Percentiles rank a stretch among this genome's conserved stretches.
Conservation (phyloP, 2,888 invertebrate species). For the Pharmacophagus antenor region DNA sequence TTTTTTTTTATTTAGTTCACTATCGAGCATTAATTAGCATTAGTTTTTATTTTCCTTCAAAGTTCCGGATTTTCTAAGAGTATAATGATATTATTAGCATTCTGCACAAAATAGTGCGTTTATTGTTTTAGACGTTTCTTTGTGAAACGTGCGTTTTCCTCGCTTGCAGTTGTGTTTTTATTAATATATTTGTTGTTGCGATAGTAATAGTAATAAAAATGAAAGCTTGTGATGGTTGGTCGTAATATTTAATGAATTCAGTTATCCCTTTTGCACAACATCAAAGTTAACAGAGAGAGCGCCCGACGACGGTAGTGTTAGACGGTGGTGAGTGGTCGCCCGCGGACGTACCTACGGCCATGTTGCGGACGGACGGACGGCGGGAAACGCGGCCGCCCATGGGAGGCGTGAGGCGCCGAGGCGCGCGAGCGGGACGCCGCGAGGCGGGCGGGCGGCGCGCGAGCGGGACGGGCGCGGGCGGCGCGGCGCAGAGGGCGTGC, state of each 20-base stretch:
- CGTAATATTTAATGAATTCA: neutral
- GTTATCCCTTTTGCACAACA: neutral
- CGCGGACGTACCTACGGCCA: conserved; percentile 64
- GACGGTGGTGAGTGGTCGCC: conserved; percentile 48
- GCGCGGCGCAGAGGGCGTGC: conserved; percentile 81
- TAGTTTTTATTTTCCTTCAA: too few relatives aligned
- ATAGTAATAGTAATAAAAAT: too few relatives aligned
- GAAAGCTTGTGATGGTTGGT: neutral
- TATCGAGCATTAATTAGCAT: too few relatives aligned
- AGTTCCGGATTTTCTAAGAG: too few relatives aligned
- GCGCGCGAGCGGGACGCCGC: conserved; percentile 57
- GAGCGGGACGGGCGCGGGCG: conserved; percentile 65
- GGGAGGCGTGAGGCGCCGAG: conserved; percentile 74
- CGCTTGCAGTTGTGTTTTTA: too few relatives aligned
- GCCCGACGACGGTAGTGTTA: conserved; percentile 43
- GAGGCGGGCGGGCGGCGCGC: conserved; percentile 37
- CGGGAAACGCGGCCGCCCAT: conserved; percentile 80
- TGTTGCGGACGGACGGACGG: conserved; percentile 66
- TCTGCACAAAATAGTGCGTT: too few relatives aligned
- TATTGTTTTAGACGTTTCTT: too few relatives aligned
- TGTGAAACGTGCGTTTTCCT: too few relatives aligned
- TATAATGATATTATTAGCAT: too few relatives aligned
- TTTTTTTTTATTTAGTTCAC: too few relatives aligned
- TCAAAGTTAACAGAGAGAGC: neutral
- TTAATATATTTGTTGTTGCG: too few relatives aligned